Base-by-base conservation (phyloP, 2,113 vertebrate genomes). In the Eolophus roseicapilla region DNA sequence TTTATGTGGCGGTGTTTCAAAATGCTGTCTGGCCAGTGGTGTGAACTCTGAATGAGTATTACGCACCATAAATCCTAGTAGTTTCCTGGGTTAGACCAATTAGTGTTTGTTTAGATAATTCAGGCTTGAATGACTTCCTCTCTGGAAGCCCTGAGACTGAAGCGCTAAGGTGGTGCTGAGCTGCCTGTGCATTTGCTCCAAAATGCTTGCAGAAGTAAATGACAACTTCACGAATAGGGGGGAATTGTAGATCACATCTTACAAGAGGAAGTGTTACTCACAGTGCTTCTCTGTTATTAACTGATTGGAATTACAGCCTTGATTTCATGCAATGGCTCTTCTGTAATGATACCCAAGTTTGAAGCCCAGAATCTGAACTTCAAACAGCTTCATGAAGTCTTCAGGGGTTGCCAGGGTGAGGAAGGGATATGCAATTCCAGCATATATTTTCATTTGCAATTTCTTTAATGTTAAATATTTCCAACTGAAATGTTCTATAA, bases 11-110 rank as follows among this genome's bases (percentile, higher is more conserved):
- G 6, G 49, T 46, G 35, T 80, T 97, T 95, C 82, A 77, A 52
- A 97, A 77, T 35, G 29, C 77, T 81, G 82, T 39, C 78, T 86
- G 82, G 84, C 59, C 33, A 31, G 44, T 7, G 28, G 44, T 82
- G 89, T 94, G 92, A 95, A 77, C 93, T 95, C 81, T 92, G 82
- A 95, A 70, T 59, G 85, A 68, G 74, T 76, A 86, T 92, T 93
- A 33, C 10, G 28, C 94, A 65, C 65, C 82, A 86, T 97, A 96
- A 96, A 96, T 80, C 73, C 76, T 76, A 74, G 96, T 91, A 28
- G 91, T 96, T 98, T 98, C 98, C 98, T 98, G 97, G 96, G 98
- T 98, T 97, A 95, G 96, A 86, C 92, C 92, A 95, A 95, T 97
- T 97, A 93, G 90, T 76, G 80, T 96, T 93, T 98, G 97, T 97